A percentile compares a stretch with the other conserved stretches of the same genome.
Conservation (phyloP, 2,888 invertebrate genomes). For the Sesamia inferens region DNA sequence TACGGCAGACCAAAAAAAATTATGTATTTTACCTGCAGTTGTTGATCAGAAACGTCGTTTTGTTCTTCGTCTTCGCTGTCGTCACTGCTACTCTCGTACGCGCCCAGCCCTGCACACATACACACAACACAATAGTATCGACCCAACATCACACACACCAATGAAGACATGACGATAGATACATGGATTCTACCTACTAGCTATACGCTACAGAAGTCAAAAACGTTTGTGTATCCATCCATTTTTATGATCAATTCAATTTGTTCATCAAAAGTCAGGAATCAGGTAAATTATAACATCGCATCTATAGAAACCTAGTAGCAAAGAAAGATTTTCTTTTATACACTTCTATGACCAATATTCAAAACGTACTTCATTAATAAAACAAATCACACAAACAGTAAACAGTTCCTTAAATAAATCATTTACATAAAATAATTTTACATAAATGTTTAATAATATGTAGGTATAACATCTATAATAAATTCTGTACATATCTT, state of each 20-base stretch:
- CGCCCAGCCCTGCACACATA: slow-evolving; percentile 93
- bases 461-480: slow-evolving; percentile 72
- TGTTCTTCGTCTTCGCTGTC: slow-evolving; percentile 87
- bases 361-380: slow-evolving; percentile 23
- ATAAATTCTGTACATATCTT: slow-evolving; percentile 79
- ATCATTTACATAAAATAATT: slow-evolving; percentile 45
- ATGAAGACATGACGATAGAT: slow-evolving; percentile 25
- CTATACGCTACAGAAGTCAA: slow-evolving; percentile 24
- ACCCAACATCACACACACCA: slow-evolving; percentile 15
- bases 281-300: slow-evolving; percentile 15
- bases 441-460: slow-evolving; percentile 52
- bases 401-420: slow-evolving; percentile 50
- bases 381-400: slow-evolving; percentile 44
- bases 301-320: slow-evolving; percentile 36
- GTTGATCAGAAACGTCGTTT: slow-evolving; percentile 91
- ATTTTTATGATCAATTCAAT: slow-evolving; percentile 24
- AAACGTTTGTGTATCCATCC: slow-evolving; percentile 32
- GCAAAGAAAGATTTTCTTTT: slow-evolving; percentile 14
- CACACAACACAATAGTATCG: slow-evolving; percentile 53
- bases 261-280: slow-evolving; percentile 18
- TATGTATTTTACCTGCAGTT: slow-evolving; percentile 90
- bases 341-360: slow-evolving; percentile 15
- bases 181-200: slow-evolving; percentile 41
- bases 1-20: too few species aligned
- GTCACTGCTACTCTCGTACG: slow-evolving; percentile 94